Conservation (phyloP, 2,797 vertebrate species). For the Ctenosaura bakeri region DNA sequence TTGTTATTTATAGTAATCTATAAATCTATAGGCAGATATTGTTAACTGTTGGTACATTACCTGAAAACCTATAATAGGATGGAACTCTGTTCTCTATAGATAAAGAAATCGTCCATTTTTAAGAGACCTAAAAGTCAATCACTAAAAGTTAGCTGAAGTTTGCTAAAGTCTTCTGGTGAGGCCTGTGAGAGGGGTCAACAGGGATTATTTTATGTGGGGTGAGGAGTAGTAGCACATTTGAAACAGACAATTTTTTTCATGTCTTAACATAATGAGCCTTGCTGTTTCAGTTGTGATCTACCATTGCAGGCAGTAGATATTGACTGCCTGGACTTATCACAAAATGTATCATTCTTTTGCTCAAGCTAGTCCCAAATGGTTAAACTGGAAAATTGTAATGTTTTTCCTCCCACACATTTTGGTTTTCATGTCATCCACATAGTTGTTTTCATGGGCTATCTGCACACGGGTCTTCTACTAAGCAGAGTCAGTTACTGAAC, state of each 20-base stretch:
- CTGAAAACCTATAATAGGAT: not conserved
- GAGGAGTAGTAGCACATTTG: not conserved
- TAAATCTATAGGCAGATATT: not conserved
- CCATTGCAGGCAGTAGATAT: not conserved
- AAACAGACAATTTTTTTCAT: not conserved
- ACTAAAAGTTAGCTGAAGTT: not conserved
- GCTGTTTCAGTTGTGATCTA: not conserved
- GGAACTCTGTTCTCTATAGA: not conserved
- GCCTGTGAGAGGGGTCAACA: not conserved
- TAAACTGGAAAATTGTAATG: not conserved
- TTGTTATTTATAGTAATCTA: slow-evolving; percentile 22
- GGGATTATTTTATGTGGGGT: not conserved
- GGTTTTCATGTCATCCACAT: not conserved
- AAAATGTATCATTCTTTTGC: not conserved
- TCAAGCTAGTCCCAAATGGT: not conserved
- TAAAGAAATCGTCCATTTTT: not conserved
- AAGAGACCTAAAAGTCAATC: not conserved
- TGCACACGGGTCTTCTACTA: not conserved
- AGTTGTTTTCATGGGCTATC: not conserved
- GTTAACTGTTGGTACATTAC: not conserved
- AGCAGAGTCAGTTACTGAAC: no score
- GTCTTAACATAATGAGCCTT: not conserved
- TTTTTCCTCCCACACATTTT: not conserved
- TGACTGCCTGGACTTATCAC: not conserved
- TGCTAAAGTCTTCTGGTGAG: no score